These are phyloP conservation scores for Yponomeuta plumbellus DNA, from an alignment of 2,888 invertebrate genomes.

Conservation along the genomic window DNA sequence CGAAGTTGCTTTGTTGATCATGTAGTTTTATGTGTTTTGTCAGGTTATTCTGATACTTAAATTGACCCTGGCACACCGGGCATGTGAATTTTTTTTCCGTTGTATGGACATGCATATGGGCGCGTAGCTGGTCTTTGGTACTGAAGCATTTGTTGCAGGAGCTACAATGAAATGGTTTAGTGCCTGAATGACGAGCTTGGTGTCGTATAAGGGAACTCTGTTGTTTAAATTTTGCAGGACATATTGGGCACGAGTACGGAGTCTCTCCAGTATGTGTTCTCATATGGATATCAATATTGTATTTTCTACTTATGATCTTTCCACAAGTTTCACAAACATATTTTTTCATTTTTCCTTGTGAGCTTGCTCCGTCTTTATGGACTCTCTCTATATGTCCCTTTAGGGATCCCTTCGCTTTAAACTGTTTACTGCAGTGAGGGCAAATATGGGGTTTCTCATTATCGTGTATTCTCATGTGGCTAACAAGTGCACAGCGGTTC, in stretches of 20 bases:
- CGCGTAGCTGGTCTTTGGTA: slow-evolving; percentile 51
- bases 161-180: slow-evolving; percentile 43
- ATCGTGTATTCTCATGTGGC: slow-evolving; percentile 53
- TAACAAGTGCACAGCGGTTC: slow-evolving; percentile 39
- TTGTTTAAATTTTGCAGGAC: slow-evolving; percentile 49
- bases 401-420: slow-evolving; percentile 46
- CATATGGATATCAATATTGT: slow-evolving; percentile 51
- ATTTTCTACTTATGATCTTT: slow-evolving; percentile 53
- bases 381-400: slow-evolving; percentile 49
- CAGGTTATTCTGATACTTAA: slow-evolving; percentile 69
- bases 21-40: slow-evolving; percentile 66
- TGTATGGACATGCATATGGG: slow-evolving; percentile 47
- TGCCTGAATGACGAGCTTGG: slow-evolving; percentile 45
- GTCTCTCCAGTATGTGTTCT: slow-evolving; percentile 61
- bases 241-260: slow-evolving; percentile 51
- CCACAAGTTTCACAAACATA: slow-evolving; percentile 61
- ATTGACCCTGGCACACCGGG: slow-evolving; percentile 56
- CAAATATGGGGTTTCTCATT: slow-evolving; percentile 47
- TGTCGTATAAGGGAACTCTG: slow-evolving; percentile 48
- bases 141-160: slow-evolving; percentile 52
- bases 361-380: slow-evolving; percentile 28
- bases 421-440: slow-evolving; percentile 47
- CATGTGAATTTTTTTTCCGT: slow-evolving; percentile 50
- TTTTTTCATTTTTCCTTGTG: slow-evolving; percentile 31
- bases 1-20: slow-evolving; percentile 42